Conservation (phyloP, 2,888 invertebrate genomes). For the Archips crataeganus region DNA sequence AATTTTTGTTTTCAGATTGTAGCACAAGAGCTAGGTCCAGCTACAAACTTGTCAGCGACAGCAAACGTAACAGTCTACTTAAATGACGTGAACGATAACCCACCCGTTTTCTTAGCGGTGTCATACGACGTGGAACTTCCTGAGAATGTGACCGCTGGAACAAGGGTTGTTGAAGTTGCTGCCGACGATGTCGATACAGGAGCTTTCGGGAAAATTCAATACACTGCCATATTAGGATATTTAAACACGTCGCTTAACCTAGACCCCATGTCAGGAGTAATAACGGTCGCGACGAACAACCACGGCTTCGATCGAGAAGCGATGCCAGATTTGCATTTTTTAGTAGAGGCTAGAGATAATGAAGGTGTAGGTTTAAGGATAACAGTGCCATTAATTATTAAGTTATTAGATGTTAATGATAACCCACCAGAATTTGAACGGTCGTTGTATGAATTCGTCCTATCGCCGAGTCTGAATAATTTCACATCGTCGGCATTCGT, state of each 20-base stretch:
- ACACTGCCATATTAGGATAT: constrained; percentile 91
- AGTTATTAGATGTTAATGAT: constrained; percentile 93
- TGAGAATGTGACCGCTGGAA: constrained; percentile 92
- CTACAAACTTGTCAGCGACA: constrained; percentile 89
- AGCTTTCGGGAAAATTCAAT: constrained; percentile 91
- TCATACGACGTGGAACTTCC: constrained; percentile 91
- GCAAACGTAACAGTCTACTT: constrained; percentile 93
- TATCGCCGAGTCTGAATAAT: constrained; percentile 90
- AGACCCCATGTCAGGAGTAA: constrained; percentile 91
- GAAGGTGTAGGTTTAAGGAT: constrained; percentile 92
- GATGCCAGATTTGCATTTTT: constrained; percentile 91
- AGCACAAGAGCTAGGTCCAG: constrained; percentile 92
- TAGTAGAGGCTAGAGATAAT: constrained; percentile 95
- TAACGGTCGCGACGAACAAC: constrained; percentile 91
- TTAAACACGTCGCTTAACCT: constrained; percentile 92
- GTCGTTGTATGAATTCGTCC: constrained; percentile 91
- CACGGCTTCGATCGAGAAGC: constrained; percentile 94
- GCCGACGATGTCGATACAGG: constrained; percentile 94
- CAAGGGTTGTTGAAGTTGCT: constrained; percentile 90
- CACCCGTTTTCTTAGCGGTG: constrained; percentile 91
- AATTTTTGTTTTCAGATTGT: constrained; percentile 85
- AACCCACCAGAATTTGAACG: constrained; percentile 94
- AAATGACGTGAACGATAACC: constrained; percentile 95
- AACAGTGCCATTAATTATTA: constrained; percentile 90
- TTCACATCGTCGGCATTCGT: constrained; percentile 92